A percentile compares a stretch with the other conserved stretches of the same genome.
phyloP scores from a whole-genome alignment of 2,888 invertebrate genomes.

The Nyleta sp. region DNA sequence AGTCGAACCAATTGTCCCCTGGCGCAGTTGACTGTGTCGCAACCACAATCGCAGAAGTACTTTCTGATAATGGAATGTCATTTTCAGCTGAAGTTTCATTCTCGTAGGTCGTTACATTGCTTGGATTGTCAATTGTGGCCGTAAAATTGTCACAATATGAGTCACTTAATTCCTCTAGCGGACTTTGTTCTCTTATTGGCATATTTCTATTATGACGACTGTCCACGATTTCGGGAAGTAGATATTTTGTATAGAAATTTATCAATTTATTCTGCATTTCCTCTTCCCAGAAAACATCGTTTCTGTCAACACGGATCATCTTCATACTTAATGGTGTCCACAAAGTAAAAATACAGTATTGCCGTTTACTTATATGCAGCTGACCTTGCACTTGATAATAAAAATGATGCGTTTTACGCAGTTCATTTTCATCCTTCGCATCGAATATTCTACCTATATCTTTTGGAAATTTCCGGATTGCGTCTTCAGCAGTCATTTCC shows the following conservation, averaged over 20 bases:
- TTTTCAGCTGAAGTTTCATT: no score
- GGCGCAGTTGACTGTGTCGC: no score
- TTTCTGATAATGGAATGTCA: background rate
- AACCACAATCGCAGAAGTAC: no score
- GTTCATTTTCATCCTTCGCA: background rate
- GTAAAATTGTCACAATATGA: no score
- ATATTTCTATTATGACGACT: constrained; percentile 19
- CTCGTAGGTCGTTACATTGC: no score
- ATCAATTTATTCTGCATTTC: background rate
- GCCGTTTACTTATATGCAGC: constrained; percentile 10
- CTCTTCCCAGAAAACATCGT: constrained; percentile 10
- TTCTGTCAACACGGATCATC: background rate
- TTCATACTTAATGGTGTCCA: constrained; percentile 11
- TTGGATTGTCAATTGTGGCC: no score
- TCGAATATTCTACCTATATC: constrained; percentile 12
- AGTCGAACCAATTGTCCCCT: no score
- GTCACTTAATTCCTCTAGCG: no score
- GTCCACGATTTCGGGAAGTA: constrained; percentile 16
- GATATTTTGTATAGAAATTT: constrained; percentile 6
- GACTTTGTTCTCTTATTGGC: constrained; percentile 5
- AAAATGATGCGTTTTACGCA: background rate
- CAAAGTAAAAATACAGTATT: constrained; percentile 3
- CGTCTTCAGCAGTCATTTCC: constrained; percentile 5
- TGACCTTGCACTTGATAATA: constrained; percentile 15
- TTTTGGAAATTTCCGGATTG: background rate